Evolutionary conservation across 2,888 invertebrate species (phyloP), one percentile per base, ranked within the genome.

Genomic region (Synergus itoensis): DNA sequence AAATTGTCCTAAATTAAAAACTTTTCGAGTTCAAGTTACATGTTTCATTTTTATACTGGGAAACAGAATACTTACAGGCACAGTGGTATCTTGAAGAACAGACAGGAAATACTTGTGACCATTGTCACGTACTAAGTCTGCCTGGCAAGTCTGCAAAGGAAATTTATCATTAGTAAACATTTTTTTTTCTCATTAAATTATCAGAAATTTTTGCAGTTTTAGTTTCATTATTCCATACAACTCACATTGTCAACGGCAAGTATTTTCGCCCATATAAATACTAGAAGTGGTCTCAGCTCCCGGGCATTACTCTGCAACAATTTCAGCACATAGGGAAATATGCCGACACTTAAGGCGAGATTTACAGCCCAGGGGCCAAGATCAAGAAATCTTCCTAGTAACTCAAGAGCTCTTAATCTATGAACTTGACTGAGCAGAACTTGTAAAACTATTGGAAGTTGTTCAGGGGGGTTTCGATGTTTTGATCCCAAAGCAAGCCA

Each of bases 261-360:
- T 88, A 99, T 99, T 93, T 99, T 99, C 21, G 99, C 99, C 99
- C 99, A 99, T 87, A 99, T 99, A 92, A 99, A 99, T 65, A 99
- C 98, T 87, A 99, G 94, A 81, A 98, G 94, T 9, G 98, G 97
- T 80, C 99, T 94, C 86, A 99, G 93, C 92, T 99, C 99, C 87
- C 95, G 95, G 4, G 98, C 98, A 83, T 97, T 97, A 87, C 98
- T 98, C 93, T 99, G 99, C 87, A 99, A 94, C 86, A 99, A 93
- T 93, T 99, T 99, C 78, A 99, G 94, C 88, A 99, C 99, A 93
- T 99, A 99, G 0, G 99, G 99, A 93, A 99, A 99, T 91, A 99
- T 99, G 86, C 99, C 99, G 67, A 99, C 99, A 78, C 97, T 97
- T 40, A 99, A 94, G 77, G 99, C 99, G 85, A 98, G 94, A 92